Conservation (phyloP, 2,113 vertebrate genomes). For the Pygoscelis antarcticus region DNA sequence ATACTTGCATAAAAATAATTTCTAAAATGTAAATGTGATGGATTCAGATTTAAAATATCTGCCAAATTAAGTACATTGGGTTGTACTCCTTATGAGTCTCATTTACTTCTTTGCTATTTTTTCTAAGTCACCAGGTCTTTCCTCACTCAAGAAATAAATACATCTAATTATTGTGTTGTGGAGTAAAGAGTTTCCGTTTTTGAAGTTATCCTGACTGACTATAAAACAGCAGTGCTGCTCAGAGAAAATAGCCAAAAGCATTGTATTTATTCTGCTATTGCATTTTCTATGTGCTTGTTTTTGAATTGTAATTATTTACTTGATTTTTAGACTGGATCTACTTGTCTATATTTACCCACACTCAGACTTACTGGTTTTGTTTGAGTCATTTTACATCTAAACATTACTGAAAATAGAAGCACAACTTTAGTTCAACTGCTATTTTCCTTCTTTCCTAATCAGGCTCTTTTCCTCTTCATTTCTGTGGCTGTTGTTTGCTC, state of each 20-base stretch:
- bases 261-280: not conserved
- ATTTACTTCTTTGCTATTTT: not conserved
- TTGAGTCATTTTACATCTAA: not conserved
- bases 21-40: not conserved
- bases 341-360: not conserved
- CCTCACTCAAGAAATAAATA: not conserved
- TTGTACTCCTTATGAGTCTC: not conserved
- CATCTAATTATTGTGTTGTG: not conserved
- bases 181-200: not conserved
- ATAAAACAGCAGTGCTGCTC: not conserved
- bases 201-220: not conserved
- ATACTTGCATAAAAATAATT: not conserved
- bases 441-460: not conserved
- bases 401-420: not conserved
- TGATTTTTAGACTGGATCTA: not conserved
- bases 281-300: not conserved
- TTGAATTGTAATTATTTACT: not conserved
- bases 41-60: not conserved
- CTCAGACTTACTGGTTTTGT: not conserved
- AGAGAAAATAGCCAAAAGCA: not conserved
- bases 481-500: not conserved
- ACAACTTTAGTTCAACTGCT: not conserved
- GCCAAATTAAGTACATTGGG: not conserved
- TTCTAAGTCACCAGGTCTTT: not conserved
- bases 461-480: not conserved